A percentile compares a stretch with the other conserved stretches of the same genome.
Evolutionary conservation across 2,888 invertebrate species (phyloP).

Genomic region (Pseudococcus jackbeardsleyi): DNA sequence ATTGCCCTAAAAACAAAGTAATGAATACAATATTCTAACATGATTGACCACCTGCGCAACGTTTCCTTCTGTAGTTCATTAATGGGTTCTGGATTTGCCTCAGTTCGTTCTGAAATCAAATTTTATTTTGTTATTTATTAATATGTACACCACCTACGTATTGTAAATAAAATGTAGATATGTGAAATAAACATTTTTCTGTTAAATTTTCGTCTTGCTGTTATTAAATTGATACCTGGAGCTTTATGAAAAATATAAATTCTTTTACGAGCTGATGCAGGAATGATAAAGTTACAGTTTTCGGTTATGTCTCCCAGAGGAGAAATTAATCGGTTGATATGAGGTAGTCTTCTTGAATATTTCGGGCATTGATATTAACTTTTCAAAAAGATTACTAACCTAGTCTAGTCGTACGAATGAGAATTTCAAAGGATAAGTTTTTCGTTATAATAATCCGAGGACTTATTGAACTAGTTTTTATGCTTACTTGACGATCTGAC

Average conservation of each 20-base stretch:
- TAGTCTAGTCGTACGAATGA: not conserved
- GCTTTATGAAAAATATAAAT: conserved; percentile 28
- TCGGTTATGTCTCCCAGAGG: conserved; percentile 18
- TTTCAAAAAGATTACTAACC: not conserved
- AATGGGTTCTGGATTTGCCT: conserved; percentile 32
- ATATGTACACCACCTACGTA: not conserved
- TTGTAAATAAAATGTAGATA: conserved; percentile 26
- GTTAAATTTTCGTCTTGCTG: not conserved
- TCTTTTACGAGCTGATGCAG: not conserved
- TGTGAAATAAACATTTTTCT: not conserved
- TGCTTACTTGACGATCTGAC: conserved; percentile 63
- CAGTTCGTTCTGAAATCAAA: conserved; percentile 48
- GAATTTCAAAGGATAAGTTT: not conserved
- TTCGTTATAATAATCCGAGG: not conserved
- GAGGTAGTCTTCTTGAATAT: not conserved
- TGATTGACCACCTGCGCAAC: conserved; percentile 45
- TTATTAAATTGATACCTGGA: conserved; percentile 2
- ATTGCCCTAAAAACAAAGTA: conserved; percentile 54
- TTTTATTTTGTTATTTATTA: not conserved
- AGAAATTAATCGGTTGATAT: not conserved
- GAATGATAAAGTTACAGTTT: not conserved
- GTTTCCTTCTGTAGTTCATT: conserved; percentile 56
- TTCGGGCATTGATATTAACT: conserved; percentile 3
- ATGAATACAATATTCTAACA: conserved; percentile 53
- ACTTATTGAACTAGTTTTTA: not conserved